Evolutionary conservation across 2,888 invertebrate genomes (phyloP).

Genomic region (Lordiphosa andalusiaca): DNA sequence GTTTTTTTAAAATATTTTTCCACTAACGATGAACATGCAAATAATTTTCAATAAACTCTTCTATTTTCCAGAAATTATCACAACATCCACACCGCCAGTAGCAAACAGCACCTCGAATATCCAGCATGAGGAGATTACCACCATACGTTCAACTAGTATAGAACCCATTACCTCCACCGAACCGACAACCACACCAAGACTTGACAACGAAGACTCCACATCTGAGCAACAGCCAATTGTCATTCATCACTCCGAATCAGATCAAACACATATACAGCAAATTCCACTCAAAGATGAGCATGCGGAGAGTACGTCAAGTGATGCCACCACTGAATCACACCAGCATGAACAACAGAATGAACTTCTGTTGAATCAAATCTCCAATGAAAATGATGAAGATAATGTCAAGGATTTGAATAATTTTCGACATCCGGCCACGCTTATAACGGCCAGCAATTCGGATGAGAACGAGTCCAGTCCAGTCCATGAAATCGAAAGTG

Average conservation of each 20-base stretch:
- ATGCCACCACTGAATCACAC: conserved; percentile 50
- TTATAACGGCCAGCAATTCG: conserved; percentile 77
- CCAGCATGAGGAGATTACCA: conserved; percentile 32
- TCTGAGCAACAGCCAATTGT: conserved; percentile 28
- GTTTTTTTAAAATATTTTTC: no score
- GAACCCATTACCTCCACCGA: conserved; percentile 77
- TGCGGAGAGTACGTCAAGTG: conserved; percentile 45
- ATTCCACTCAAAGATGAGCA: conserved; percentile 61
- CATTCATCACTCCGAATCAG: conserved; percentile 36
- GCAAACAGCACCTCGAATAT: conserved; percentile 15
- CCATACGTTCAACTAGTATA: conserved; percentile 70
- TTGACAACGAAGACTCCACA: conserved; percentile 26
- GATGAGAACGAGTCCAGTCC: conserved; percentile 52
- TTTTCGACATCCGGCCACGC: conserved; percentile 76
- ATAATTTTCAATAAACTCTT: not conserved
- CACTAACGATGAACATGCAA: no score
- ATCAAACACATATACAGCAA: conserved; percentile 57
- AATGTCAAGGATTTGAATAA: conserved; percentile 75
- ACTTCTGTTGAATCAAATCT: conserved; percentile 69
- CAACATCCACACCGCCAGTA: conserved; percentile 14
- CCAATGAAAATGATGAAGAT: conserved; percentile 71
- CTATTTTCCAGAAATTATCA: conserved; percentile 17
- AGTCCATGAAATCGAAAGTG: conserved; percentile 64
- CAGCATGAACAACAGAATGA: conserved; percentile 50
- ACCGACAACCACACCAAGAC: conserved; percentile 74